Percentiles rank a stretch among this genome's conserved stretches.
phyloP scores from a whole-genome alignment of 2,113 vertebrate genomes.

The Carassius auratus region DNA sequence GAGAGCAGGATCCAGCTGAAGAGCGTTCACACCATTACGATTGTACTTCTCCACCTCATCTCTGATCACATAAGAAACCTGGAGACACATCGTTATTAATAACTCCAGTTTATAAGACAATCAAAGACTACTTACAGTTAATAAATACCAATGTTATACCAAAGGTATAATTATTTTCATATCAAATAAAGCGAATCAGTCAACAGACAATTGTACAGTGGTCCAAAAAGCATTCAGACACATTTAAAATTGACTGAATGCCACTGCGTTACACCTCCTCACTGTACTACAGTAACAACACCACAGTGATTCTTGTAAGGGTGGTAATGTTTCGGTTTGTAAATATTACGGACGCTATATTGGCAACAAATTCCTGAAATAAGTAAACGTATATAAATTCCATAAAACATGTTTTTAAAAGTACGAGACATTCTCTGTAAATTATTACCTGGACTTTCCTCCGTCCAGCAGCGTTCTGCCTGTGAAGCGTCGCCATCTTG shows the following conservation, averaged over 20 bases:
- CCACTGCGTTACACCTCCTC: neutral
- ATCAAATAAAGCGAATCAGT: neutral
- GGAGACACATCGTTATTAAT: conserved; percentile 17
- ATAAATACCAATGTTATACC: neutral
- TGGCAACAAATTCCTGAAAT: neutral
- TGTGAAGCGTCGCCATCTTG: conserved; percentile 99
- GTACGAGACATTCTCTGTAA: neutral
- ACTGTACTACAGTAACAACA: neutral
- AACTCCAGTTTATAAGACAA: neutral
- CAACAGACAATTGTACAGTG: neutral
- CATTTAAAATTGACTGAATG: no score
- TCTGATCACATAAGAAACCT: conserved; percentile 97
- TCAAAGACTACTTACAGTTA: neutral
- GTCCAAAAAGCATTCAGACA: neutral
- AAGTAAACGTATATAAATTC: neutral
- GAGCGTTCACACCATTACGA: conserved; percentile 94
- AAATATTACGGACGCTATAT: neutral
- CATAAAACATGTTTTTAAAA: neutral
- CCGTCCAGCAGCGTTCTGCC: conserved; percentile 97
- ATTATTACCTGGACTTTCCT: conserved; percentile 93
- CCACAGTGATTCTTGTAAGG: neutral
- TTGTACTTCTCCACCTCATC: conserved; percentile 99
- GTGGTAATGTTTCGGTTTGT: neutral
- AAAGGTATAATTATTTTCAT: neutral
- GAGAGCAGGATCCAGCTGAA: conserved; percentile 92